phyloP scores from a whole-genome alignment of 53 echinoderm and acorn worm species.

The Astropecten irregularis region DNA sequence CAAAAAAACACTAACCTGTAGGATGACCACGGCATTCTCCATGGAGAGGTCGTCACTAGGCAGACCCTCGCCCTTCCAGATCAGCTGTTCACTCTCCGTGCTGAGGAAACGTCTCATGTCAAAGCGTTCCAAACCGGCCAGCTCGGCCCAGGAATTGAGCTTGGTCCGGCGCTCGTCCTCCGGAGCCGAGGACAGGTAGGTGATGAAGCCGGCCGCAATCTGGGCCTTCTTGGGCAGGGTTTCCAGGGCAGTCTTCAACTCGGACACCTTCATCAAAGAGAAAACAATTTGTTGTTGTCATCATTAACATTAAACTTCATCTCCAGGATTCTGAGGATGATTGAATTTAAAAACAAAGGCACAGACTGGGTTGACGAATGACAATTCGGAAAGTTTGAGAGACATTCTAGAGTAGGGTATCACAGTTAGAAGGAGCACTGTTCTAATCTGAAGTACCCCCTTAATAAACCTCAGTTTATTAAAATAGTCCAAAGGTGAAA shows the following conservation, averaged over 20 bases:
- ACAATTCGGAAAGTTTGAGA: too few species aligned
- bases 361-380: too few species aligned
- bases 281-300: background rate
- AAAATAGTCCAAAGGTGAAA: too few species aligned
- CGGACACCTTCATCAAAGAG: constrained; percentile 70
- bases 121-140: constrained; percentile 68
- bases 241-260: constrained; percentile 85
- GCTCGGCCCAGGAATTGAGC: constrained; percentile 67
- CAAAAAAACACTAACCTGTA: too few species aligned
- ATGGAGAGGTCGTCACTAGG: constrained; percentile 96
- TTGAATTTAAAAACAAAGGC: too few species aligned
- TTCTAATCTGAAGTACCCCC: too few species aligned
- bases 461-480: too few species aligned
- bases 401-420: too few species aligned
- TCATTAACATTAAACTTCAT: background rate
- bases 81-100: constrained; percentile 98
- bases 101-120: constrained; percentile 93
- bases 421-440: too few species aligned
- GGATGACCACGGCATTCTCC: constrained; percentile 95
- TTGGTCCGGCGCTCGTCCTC: constrained; percentile 82
- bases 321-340: background rate
- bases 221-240: constrained; percentile 98
- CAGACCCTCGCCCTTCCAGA: constrained; percentile 95
- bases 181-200: constrained; percentile 89
- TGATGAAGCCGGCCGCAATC: constrained; percentile 95